Percentiles rank a stretch among this genome's conserved stretches.
Conservation (phyloP, 2,888 invertebrate genomes). For the Caenorhabditis sp. region DNA sequence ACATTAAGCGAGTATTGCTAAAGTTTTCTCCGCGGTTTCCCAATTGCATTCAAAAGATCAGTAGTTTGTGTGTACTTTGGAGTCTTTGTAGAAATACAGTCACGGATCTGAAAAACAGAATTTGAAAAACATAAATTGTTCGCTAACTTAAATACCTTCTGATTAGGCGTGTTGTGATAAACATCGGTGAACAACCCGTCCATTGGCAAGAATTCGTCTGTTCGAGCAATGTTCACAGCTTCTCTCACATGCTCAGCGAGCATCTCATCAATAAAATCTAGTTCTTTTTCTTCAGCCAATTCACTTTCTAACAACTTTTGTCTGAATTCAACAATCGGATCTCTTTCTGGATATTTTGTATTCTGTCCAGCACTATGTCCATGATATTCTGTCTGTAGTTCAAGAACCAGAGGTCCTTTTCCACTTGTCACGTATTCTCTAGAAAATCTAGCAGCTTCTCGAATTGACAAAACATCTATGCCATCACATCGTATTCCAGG, state of each 20-base stretch:
- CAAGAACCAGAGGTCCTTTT: not conserved
- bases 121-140: no score
- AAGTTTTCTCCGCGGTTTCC: not conserved
- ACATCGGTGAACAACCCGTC: constrained; percentile 83
- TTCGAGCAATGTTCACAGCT: constrained; percentile 79
- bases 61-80: not conserved
- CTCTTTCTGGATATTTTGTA: constrained; percentile 71
- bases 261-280: constrained; percentile 73
- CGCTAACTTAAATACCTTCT: no score
- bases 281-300: constrained; percentile 76
- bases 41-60: not conserved
- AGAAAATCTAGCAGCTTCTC: not conserved
- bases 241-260: constrained; percentile 78
- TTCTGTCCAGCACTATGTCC: not conserved
- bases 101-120: no score
- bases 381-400: not conserved
- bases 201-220: constrained; percentile 80
- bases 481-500: constrained; percentile 2
- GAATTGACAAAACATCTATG: not conserved
- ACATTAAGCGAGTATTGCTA: no score
- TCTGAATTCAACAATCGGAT: constrained; percentile 94
- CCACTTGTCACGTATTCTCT: not conserved
- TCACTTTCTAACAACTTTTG: constrained; percentile 85
- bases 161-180: constrained; percentile 73
- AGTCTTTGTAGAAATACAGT: not conserved